Evolutionary conservation across 2,888 invertebrate genomes (phyloP), one percentile per base, ranked within the genome.

Genomic region (Agapostemon virescens): DNA sequence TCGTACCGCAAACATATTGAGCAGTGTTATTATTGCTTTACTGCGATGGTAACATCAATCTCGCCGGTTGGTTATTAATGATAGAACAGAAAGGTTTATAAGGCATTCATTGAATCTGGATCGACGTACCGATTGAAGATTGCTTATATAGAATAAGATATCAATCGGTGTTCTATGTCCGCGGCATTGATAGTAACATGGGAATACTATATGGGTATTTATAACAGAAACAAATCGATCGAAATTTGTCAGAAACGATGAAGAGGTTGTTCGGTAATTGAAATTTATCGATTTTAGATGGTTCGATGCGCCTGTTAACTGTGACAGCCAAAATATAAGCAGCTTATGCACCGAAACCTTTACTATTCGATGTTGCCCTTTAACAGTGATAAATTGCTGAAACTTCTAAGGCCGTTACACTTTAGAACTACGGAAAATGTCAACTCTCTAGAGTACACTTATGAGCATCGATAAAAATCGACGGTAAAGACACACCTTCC

Each of bases 281-380:
- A 86, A 80, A 72, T 69, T 67, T 58, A 85, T 87, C 77, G 86
- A 86, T 80, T 76, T 15, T 9, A 7, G 71, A 58, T 76, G 80
- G 84, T 81, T 78, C 80, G 61, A 30, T 33, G 30, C 5, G 58
- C 26, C 2, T n/a, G 0, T 36, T 45, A n/a, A 23, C 13, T n/a
- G 26, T 26, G 33, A 9, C 17, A 33, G 36, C 5, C 40, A 26
- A 69, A 71, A 69, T 61, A 52, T 30, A 70, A n/a, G 17, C 36
- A 17, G 49, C 52, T 26, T 13, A 23, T 38, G n/a, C 49, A 30
- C 52, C 13, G n/a, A 49, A 52, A 40, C 36, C 36, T 73, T 82
- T 78, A 77, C 81, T 36, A 40, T 38, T 64, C 15, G 11, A 23
- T 36, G 38, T 52, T 69, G 79, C 74, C 75, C 85, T 87, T 85